Evolutionary conservation across 2,113 vertebrate species (phyloP).

Genomic region (Glareola pratincola): DNA sequence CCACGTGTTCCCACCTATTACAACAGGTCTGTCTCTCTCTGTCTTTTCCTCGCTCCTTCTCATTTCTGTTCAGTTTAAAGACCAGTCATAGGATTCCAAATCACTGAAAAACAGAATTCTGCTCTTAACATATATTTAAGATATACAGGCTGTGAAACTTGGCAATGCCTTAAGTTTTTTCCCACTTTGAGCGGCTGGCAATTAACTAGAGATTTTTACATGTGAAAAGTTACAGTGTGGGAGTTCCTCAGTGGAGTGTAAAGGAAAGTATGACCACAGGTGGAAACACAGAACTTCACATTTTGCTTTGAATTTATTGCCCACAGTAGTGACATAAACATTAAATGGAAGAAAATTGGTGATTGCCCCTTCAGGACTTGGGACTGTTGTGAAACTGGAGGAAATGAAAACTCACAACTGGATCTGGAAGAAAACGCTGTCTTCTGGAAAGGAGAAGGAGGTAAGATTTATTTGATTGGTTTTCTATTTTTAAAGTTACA

Average conservation of each 20-base stretch:
- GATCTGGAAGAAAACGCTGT: neutral
- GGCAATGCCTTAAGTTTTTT: neutral
- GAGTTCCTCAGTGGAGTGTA: neutral
- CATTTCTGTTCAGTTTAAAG: neutral
- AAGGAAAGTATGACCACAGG: conserved; percentile 10
- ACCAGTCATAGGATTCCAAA: neutral
- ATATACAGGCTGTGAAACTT: neutral
- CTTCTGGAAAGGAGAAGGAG: neutral
- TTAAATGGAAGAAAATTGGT: neutral
- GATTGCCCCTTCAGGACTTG: neutral
- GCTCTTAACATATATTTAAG: neutral
- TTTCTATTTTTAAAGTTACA: neutral
- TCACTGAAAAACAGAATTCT: neutral
- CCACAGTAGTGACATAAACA: neutral
- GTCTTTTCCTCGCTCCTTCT: neutral
- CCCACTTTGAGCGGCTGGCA: neutral
- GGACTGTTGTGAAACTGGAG: neutral
- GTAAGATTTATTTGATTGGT: neutral
- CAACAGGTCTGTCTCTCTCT: neutral
- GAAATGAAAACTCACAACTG: neutral
- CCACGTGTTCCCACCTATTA: neutral
- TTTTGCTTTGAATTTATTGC: neutral
- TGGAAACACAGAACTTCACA: neutral
- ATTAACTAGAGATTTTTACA: neutral
- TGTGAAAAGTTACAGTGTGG: neutral